Conservation (phyloP, 2,113 vertebrate species). For the Plotosus lineatus region DNA sequence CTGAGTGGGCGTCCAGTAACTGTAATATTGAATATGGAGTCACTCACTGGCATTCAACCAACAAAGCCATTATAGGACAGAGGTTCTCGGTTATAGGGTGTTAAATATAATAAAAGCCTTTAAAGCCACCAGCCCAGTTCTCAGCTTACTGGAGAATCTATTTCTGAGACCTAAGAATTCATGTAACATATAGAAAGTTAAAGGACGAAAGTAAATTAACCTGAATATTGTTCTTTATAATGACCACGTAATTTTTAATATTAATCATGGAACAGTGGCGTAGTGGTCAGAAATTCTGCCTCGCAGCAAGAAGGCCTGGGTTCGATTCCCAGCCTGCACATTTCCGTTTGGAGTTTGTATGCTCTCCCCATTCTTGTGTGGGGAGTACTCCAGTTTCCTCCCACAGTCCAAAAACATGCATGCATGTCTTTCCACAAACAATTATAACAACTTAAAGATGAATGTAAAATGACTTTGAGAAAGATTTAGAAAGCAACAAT, state of each 20-base stretch:
- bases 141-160: background rate
- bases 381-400: too few species aligned
- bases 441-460: too few species aligned
- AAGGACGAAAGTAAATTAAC: background rate
- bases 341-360: too few species aligned
- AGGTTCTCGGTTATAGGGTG: background rate
- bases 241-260: background rate
- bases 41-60: constrained; percentile 25
- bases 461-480: too few species aligned
- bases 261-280: too few species aligned
- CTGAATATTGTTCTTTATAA: background rate
- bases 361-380: too few species aligned
- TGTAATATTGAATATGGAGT: constrained; percentile 22
- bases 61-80: constrained; percentile 25
- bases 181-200: background rate
- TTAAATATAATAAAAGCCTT: constrained; percentile 7
- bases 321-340: too few species aligned
- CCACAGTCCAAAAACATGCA: too few species aligned
- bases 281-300: too few species aligned
- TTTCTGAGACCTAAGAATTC: background rate
- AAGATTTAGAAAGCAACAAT: too few species aligned
- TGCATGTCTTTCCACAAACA: too few species aligned
- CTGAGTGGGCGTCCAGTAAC: background rate
- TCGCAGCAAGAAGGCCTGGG: too few species aligned
- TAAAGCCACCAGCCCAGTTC: background rate